Evolutionary conservation across 2,888 invertebrate genomes (phyloP).

Genomic region (Oasisia sp.): DNA sequence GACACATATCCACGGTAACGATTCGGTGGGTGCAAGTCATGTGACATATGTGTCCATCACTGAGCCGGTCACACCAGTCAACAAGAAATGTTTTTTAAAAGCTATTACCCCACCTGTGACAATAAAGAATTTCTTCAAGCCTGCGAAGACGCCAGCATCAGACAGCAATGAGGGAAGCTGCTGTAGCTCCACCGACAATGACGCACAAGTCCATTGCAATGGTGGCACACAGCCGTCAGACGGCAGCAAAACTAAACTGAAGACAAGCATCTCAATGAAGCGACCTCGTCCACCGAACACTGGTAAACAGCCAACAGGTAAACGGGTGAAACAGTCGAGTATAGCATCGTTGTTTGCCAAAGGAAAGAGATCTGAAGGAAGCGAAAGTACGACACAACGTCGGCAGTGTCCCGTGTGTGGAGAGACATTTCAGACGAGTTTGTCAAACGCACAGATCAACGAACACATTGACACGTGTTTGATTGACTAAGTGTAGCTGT

Average conservation of each 20-base stretch:
- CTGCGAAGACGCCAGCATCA: neutral
- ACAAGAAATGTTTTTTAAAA: conserved; percentile 46
- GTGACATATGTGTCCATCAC: neutral
- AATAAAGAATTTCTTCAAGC: conserved; percentile 55
- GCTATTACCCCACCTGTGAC: conserved; percentile 59
- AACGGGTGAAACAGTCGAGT: conserved; percentile 48
- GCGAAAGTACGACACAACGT: conserved; percentile 23
- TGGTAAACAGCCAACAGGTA: conserved; percentile 27
- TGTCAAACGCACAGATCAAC: conserved; percentile 56
- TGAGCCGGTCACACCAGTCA: conserved; percentile 50
- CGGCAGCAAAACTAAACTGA: neutral
- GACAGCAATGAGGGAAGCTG: neutral
- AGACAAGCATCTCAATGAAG: neutral
- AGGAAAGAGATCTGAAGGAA: conserved; percentile 36
- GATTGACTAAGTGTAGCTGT: conserved; percentile 40
- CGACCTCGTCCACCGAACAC: neutral
- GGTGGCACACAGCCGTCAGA: neutral
- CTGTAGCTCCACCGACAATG: neutral
- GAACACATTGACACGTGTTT: conserved; percentile 59
- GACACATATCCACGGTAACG: too few species aligned
- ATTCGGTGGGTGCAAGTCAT: neutral
- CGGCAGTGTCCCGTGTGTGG: conserved; percentile 55
- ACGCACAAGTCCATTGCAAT: neutral
- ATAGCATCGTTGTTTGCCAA: conserved; percentile 48
- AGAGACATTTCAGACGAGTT: conserved; percentile 46